Base-by-base conservation (phyloP, 2,888 invertebrate genomes). In the Antitype chi region DNA sequence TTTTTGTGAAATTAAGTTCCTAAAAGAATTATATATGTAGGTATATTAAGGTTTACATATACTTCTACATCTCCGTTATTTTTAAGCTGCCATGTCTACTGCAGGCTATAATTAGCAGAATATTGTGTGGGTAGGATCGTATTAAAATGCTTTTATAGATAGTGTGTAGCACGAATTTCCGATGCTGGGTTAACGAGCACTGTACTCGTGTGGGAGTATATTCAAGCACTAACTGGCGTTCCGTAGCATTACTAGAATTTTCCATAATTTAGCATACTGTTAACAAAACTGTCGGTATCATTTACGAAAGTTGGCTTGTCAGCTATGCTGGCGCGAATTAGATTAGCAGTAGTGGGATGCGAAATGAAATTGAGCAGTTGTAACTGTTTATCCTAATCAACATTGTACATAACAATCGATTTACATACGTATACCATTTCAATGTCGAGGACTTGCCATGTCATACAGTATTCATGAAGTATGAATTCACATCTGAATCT, bases 401-500 rank as follows among this genome's bases (percentile, higher is more conserved):
- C 23, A 25, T n/a, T n/a, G 73, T 79, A 28, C 47, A 47, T 55
- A 53, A 49, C n/a, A 73, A 73, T 73, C 15, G 59, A 53, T 73
- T 64, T 73, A 59, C 64, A 20, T 80, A 47, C 23, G 73, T 68
- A 52, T 63, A 74, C 15, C 63, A 75, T 76, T 59, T 20, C 32
- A 20, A 62, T 49, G 43, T 78, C 49, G 55, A 64, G 43, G n/a
- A 43, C 68, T 60, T 52, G 68, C 25, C 55, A 78, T 70, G 52
- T 57, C 69, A 66, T 78, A 63, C 66, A 70, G 74, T 74, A 70
- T 78, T 62, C 70, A 74, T 83, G 38, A 67, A 55, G 49, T 59
- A 74, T 70, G 74, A 79, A 62, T 63, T 79, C n/a, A 69, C 49
- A 60, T 71, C 55, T 52, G 57, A 55, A 74, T 78, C 59, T 69